Base-by-base conservation (phyloP, 2,888 invertebrate species). In the Dynastes maya region DNA sequence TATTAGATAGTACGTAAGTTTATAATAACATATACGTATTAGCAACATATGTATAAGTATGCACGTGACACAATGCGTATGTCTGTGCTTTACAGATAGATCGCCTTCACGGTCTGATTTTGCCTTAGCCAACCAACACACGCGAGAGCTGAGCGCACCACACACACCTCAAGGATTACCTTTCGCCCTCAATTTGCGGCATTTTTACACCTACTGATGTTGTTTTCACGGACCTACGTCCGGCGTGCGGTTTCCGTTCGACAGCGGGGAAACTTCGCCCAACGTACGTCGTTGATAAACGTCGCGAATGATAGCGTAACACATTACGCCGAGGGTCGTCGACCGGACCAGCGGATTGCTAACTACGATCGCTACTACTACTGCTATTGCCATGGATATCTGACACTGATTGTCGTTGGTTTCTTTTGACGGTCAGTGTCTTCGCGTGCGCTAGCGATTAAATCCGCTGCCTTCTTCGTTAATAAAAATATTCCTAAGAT, bases 141-240 rank as follows among this genome's bases (percentile, higher is more conserved):
- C 27, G 32, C 22, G 55, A 32, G 37, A 37, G 55, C 58, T 55
- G 55, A 37, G 51, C 49, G 55, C 51, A 61, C 22, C 40, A 74
- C 61, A 72, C 72, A 74, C 72, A 74, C 72, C 72, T 74, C 72
- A 45, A 86, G 88, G 86, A 86, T 88, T 88, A 88, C 88, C 88
- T 88, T 89, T 88, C 88, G 88, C 86, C 88, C 88, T 88, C 88
- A 86, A 86, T 89, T 88, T 85, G 87, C 86, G 84, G 85, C 86
- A 87, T 88, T 88, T 88, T 88, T 88, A 88, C 87, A 87, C 88
- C 88, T 88, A 88, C 87, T 88, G 86, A 79, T 82, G 81, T 68
- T 77, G 70, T 71, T 80, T 79, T 78, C 83, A 80, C 84, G 77
- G 86, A 87, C 86, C 55, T 81, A 80, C 83, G 80, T 29, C 75